Conservation (phyloP, 2,113 vertebrate species). For the Coreoperca whiteheadi region DNA sequence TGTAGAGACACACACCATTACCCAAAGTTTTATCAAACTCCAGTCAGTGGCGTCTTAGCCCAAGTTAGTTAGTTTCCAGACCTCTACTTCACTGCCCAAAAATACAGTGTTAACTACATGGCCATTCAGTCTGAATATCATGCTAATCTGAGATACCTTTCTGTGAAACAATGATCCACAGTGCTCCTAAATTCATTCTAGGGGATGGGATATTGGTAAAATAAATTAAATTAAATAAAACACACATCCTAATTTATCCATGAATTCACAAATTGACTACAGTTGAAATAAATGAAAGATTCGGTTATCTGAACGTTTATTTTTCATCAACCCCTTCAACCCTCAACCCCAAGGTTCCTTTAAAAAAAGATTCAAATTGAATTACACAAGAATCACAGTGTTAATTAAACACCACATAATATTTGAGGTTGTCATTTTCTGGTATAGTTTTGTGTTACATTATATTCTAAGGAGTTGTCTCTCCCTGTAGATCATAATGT, state of each 20-base stretch:
- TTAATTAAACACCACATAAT: constrained; percentile 18
- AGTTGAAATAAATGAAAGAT: not conserved
- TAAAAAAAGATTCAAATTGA: too few relatives aligned
- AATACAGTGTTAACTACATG: not conserved
- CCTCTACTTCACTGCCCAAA: not conserved
- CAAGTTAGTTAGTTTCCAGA: constrained; percentile 1
- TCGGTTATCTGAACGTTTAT: not conserved
- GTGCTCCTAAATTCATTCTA: not conserved
- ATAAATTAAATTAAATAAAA: not conserved
- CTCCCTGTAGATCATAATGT: not conserved
- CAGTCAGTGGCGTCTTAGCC: not conserved
- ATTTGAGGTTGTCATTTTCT: not conserved
- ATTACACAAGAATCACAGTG: not conserved
- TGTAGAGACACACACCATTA: constrained; percentile 7
- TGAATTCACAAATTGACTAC: not conserved
- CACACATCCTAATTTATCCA: not conserved
- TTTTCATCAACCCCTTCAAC: not conserved
- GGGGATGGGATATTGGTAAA: not conserved
- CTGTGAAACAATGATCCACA: not conserved
- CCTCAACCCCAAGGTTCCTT: not conserved
- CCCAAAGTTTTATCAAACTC: constrained; percentile 16
- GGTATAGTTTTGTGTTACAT: not conserved
- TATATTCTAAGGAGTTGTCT: not conserved
- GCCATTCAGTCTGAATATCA: not conserved
- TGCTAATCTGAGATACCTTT: not conserved